Evolutionary conservation across 1,140 invertebrate species (phyloP).

Genomic region (Ceratosolen solmsi): DNA sequence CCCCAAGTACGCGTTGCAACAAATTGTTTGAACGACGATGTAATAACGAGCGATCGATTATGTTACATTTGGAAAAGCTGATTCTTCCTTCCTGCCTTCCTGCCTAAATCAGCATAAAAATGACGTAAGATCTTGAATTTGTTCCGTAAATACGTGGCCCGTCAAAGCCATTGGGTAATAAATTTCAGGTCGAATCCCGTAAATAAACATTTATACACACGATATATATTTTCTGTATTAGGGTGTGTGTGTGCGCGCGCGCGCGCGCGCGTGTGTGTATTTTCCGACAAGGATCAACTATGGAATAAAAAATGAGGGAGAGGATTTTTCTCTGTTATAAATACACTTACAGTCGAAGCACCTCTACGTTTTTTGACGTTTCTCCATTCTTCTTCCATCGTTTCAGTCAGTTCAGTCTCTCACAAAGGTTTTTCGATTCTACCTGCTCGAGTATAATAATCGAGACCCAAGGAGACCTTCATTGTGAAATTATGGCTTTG

Average conservation of each 20-base stretch:
- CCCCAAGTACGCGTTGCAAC: neutral
- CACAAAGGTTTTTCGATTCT: constrained; percentile 48
- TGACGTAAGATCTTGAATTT: constrained; percentile 8
- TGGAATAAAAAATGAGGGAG: constrained; percentile 16
- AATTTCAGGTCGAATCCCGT: constrained; percentile 10
- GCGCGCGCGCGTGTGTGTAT: neutral
- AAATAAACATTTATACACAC: constrained; percentile 32
- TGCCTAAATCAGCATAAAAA: neutral
- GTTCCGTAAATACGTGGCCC: neutral
- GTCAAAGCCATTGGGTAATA: neutral
- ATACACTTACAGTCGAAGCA: neutral
- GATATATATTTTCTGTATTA: too few species aligned
- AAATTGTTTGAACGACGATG: neutral
- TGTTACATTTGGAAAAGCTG: neutral
- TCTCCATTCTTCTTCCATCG: constrained; percentile 25
- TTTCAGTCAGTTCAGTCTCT: constrained; percentile 29
- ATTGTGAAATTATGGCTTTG: constrained; percentile 50
- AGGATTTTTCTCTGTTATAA: constrained; percentile 21
- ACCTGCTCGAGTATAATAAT: constrained; percentile 51
- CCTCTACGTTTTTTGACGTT: constrained; percentile 28
- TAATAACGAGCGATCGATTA: neutral
- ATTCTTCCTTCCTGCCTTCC: neutral
- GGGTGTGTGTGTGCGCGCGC: too few species aligned
- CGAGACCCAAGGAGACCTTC: constrained; percentile 38
- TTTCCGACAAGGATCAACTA: neutral